Evolutionary conservation across 92 coral and sea anemone species (phyloP).

Genomic region (Nematostella vectensis): DNA sequence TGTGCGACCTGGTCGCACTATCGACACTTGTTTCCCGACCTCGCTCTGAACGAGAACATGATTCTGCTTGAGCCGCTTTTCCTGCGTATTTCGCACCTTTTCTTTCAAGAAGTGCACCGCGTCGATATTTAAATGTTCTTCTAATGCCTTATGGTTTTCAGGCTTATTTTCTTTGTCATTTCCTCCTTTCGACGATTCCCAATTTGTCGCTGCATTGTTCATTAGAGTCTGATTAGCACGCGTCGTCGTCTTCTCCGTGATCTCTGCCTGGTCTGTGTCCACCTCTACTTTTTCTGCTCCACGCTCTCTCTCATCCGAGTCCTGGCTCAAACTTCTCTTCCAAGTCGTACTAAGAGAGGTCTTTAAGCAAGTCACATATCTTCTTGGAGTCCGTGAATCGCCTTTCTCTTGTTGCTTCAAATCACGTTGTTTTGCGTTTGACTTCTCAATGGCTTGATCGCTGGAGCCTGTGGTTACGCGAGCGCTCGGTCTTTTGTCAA

Average conservation of each 20-base stretch:
- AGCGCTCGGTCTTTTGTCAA: conserved; percentile 23
- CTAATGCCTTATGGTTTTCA: background rate
- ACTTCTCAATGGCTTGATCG: conserved; percentile 10
- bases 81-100: conserved; percentile 5
- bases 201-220: conserved; percentile 1
- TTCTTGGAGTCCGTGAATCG: conserved; percentile 5
- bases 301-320: conserved; percentile 13
- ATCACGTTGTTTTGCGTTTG: conserved; percentile 8
- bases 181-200: conserved; percentile 5
- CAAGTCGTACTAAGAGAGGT: conserved; percentile 63
- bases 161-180: background rate
- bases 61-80: conserved; percentile 16
- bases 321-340: conserved; percentile 29
- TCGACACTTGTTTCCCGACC: conserved; percentile 7
- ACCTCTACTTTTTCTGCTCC: background rate
- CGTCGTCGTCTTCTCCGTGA: background rate
- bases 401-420: conserved; percentile 2
- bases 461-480: conserved; percentile 8
- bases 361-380: conserved; percentile 42
- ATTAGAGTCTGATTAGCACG: background rate
- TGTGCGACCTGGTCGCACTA: background rate
- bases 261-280: background rate
- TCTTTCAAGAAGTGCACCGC: background rate
- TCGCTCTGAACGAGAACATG: conserved; percentile 5
- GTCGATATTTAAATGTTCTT: conserved; percentile 4